Conservation (phyloP, 2,888 invertebrate genomes). For the Acronicta aceris region DNA sequence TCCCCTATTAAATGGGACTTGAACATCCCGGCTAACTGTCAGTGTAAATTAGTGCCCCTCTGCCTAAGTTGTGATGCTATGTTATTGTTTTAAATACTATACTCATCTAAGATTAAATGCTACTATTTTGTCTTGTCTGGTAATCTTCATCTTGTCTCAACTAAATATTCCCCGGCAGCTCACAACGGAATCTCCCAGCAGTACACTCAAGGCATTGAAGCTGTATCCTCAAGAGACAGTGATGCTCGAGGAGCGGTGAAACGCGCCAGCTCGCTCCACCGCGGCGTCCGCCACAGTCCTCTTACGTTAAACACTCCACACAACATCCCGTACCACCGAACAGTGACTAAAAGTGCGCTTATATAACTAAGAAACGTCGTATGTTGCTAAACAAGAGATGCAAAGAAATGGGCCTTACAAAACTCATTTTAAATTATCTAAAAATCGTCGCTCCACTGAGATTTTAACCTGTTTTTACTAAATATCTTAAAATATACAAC, state of each 20-base stretch:
- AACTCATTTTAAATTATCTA: too few relatives aligned
- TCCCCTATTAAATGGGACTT: too few relatives aligned
- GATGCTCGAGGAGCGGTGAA: conserved; percentile 97
- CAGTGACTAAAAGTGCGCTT: background rate
- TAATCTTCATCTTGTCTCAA: background rate
- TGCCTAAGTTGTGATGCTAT: too few relatives aligned
- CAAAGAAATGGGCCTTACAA: too few relatives aligned
- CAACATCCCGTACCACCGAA: conserved; percentile 1
- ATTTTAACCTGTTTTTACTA: too few relatives aligned
- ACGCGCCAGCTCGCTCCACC: conserved; percentile 34
- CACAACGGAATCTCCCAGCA: conserved; percentile 92
- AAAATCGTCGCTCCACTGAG: too few relatives aligned
- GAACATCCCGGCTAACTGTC: too few relatives aligned
- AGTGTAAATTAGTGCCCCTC: too few relatives aligned
- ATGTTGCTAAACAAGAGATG: background rate
- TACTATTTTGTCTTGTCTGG: too few relatives aligned
- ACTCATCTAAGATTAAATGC: too few relatives aligned
- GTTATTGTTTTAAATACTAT: too few relatives aligned
- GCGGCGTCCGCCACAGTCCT: conserved; percentile 6
- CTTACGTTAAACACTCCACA: conserved; percentile 17
- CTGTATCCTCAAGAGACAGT: conserved; percentile 98
- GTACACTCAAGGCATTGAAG: conserved; percentile 94
- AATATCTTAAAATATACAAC: too few relatives aligned
- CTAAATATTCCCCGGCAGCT: conserved; percentile 86
- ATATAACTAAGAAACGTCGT: background rate